phyloP scores from a whole-genome alignment of 53 echinoderm and acorn worm genomes.

The Crossaster papposus region DNA sequence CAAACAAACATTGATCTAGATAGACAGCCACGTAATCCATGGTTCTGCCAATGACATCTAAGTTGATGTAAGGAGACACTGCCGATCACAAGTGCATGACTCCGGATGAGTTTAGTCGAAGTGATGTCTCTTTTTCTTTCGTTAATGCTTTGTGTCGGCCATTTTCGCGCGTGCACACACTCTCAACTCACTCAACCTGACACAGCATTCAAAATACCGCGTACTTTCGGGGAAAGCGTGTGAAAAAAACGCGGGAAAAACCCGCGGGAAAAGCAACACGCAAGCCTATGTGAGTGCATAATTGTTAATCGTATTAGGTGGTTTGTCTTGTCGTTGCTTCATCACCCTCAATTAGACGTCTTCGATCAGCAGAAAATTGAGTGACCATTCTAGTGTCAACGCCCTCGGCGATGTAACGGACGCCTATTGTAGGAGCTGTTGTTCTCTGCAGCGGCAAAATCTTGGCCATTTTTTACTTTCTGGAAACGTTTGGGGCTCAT shows the following conservation, averaged over 20 bases:
- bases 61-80: not conserved
- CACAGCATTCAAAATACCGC: not conserved
- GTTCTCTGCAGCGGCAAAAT: not conserved
- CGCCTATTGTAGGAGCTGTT: not conserved
- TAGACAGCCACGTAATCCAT: not conserved
- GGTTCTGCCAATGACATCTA: not conserved
- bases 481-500: not conserved
- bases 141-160: not conserved
- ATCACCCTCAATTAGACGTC: constrained; percentile 5
- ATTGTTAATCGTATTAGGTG: not conserved
- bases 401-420: not conserved
- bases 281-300: not conserved
- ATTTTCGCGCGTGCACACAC: not conserved
- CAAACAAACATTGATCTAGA: too few species aligned
- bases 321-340: not conserved
- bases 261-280: not conserved
- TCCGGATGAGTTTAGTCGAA: not conserved
- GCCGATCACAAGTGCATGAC: not conserved
- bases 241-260: too few species aligned
- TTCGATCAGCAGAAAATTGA: not conserved
- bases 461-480: not conserved
- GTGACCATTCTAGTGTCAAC: not conserved
- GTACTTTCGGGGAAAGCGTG: not conserved
- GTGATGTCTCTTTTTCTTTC: not conserved
- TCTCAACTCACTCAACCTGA: not conserved